Evolutionary conservation across 2,797 vertebrate species (phyloP).

Genomic region (Siniperca undulata): DNA sequence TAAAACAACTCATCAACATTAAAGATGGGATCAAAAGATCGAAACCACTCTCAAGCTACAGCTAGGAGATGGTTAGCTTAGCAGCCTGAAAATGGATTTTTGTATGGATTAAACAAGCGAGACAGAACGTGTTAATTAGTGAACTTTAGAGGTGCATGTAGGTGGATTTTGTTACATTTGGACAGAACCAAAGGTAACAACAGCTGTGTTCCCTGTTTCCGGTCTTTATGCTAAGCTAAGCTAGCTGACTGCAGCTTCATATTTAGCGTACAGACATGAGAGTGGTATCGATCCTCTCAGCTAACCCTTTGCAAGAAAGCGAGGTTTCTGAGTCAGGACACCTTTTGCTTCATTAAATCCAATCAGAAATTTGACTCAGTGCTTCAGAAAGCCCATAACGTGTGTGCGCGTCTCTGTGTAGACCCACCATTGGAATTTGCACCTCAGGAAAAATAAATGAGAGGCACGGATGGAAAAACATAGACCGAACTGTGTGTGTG

Average conservation of each 20-base stretch:
- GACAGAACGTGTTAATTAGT: neutral
- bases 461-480: neutral
- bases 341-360: neutral
- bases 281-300: neutral
- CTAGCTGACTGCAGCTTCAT: too few species aligned
- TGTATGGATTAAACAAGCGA: too few species aligned
- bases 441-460: rapidly evolving
- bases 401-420: neutral
- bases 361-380: neutral
- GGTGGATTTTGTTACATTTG: too few species aligned
- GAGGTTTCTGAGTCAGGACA: neutral
- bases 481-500: neutral
- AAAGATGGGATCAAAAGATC: neutral
- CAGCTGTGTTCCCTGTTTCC: too few species aligned
- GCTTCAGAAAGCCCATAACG: neutral
- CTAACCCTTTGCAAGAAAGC: neutral
- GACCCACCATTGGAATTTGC: conserved; percentile 27
- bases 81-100: neutral
- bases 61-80: neutral
- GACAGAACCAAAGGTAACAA: too few species aligned
- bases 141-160: too few species aligned
- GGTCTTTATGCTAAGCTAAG: too few species aligned
- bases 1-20: too few species aligned
- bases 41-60: neutral
- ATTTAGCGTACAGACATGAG: too few species aligned